Evolutionary conservation across 2,113 vertebrate genomes (phyloP), one percentile per base, ranked within the genome.

Genomic region (Arenaria interpres): DNA sequence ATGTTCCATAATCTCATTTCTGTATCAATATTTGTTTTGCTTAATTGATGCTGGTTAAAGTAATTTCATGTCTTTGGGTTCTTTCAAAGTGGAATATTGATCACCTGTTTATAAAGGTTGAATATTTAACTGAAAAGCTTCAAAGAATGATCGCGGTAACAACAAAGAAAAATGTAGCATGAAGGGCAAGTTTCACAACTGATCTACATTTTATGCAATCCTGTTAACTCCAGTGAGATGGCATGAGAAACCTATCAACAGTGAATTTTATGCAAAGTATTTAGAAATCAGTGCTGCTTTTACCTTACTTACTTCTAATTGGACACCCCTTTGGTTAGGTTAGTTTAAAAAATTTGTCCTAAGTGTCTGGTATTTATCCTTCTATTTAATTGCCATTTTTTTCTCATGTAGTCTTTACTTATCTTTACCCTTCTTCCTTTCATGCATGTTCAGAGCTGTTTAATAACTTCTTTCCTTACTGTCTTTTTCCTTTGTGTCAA

Each of bases 381-480:
- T 87, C 62, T 83, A 37, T 73, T 95, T 91, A 53, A 59, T 83
- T 88, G 37, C 28, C 33, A 13, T 89, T 37, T 18, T 18, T n/a
- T 10, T 35, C 46, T 35, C 19, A 3, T 77, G 28, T 83, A 56
- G 20, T 82, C 57, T 85, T 88, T 80, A 86, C 88, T 86, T 79
- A 83, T 10, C 30, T 51, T 96, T 96, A 71, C 63, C 72, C 84
- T 96, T 92, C 77, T 93, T 85, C 88, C 53, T 73, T 81, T 85
- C 30, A 4, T 80, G 82, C 91, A 74, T 82, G 33, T 94, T 90
- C 85, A 91, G 79, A 97, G 48, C 85, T 97, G 94, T 96, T 96
- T 91, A 98, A 95, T 98, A 98, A 98, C 96, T 56, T 89, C 92
- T 98, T 76, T 97, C 97, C 96, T 98, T 98, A 64, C 97, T 98